Base-by-base conservation (phyloP, 2,888 invertebrate species). In the Phytoseiulus persimilis region DNA sequence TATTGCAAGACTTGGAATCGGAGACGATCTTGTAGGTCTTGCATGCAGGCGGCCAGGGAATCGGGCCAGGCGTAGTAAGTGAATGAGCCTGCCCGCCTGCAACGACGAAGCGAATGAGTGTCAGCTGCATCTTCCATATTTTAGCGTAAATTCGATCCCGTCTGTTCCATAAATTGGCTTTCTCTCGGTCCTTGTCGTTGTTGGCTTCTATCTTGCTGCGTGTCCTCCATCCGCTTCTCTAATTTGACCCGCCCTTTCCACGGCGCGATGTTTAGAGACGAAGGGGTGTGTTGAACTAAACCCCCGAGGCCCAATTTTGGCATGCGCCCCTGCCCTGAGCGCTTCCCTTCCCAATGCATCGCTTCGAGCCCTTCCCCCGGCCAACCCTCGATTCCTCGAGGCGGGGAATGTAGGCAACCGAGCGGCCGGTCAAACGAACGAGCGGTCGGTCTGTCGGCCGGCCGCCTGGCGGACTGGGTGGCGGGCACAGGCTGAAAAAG, bases 101-200 rank as follows among this genome's bases (percentile, higher is more conserved):
- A 65, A 28, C 28, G 18, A 65, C 23, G 65, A 65, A 65, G 65
- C 65, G 65, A 14, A 65, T 28, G 65, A 65, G 65, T 65, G 65
- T 65, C 65, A 65, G 65, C 65, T 65, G 65, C 65, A 65, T 65
- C 65, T 65, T 65, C 65, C 65, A 65, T 65, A 65, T 65, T 65
- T 65, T 65, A 65, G 65, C 65, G 65, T 65, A 65, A 65, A 65
- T 65, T 65, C 65, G 65, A 65, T 65, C 65, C 65, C 65, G 65
- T 65, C 65, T 65, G 65, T 65, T 65, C 65, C 65, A 65, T 65
- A 65, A 65, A 65, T 65, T 65, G 65, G 65, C 65, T 65, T 28
- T 65, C 2, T 23, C 65, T 65, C 65, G 65, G 1, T 65, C 9
- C 65, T 65, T 65, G 65, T 65, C 65, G 65, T 65, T 65, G 65